A percentile compares a stretch with the other conserved stretches of the same genome.
Conservation (phyloP, 2,113 vertebrate species). For the Lichenostomus cassidix region DNA sequence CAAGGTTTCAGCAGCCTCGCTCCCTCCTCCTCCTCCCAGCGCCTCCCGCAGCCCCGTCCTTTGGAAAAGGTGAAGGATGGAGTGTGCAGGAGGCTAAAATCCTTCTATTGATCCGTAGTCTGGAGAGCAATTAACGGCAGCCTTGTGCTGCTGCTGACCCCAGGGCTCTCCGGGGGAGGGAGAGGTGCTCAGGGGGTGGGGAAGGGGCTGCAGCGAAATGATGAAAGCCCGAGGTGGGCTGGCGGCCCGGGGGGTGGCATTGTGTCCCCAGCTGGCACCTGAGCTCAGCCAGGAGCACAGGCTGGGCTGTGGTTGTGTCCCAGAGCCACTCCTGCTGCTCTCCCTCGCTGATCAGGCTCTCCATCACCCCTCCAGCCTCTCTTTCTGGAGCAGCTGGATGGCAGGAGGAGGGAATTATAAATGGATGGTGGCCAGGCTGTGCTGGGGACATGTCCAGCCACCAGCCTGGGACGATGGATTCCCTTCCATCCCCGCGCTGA, state of each 20-base stretch:
- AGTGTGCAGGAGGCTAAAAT: constrained; percentile 68
- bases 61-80: constrained; percentile 64
- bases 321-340: neutral
- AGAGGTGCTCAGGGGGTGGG: neutral
- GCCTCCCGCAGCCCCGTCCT: neutral
- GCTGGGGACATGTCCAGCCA: neutral
- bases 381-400: neutral
- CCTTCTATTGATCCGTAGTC: constrained; percentile 57
- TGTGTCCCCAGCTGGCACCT: neutral
- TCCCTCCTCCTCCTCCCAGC: neutral
- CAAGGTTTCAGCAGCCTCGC: constrained; percentile 37
- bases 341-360: neutral
- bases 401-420: neutral
- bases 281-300: neutral
- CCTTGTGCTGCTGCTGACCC: constrained; percentile 14
- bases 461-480: neutral
- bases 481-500: neutral
- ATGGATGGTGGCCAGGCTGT: neutral
- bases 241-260: neutral
- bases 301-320: rapidly evolving
- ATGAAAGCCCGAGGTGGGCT: neutral
- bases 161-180: neutral
- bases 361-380: neutral
- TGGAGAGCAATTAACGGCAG: constrained; percentile 65
- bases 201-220: neutral